Evolutionary conservation across 2,797 vertebrate species (phyloP).

Genomic region (Rhinella marina): DNA sequence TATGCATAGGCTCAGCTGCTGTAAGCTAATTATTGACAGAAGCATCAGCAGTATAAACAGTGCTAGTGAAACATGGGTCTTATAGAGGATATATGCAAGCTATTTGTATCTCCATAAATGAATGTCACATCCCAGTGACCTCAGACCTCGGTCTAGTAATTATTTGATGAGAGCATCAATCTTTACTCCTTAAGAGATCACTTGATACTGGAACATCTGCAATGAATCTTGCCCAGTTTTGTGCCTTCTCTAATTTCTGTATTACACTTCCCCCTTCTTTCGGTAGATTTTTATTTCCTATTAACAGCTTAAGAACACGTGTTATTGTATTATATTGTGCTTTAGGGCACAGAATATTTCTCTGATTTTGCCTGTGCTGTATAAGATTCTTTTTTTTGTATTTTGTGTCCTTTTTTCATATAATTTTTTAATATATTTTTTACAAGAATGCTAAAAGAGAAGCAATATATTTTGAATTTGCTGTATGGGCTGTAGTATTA

Average conservation of each 20-base stretch:
- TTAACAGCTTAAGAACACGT: too few species aligned
- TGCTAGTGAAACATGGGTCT: neutral
- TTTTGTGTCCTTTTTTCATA: too few species aligned
- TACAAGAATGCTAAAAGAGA: too few species aligned
- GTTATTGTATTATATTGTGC: too few species aligned
- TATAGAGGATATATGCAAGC: neutral
- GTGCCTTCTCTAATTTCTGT: neutral
- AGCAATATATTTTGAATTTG: too few species aligned
- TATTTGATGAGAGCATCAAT: conserved; percentile 35
- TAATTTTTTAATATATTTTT: too few species aligned
- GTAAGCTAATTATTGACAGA: neutral
- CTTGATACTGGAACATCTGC: neutral
- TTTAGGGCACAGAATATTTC: too few species aligned
- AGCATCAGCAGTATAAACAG: neutral
- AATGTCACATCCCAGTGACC: conserved; percentile 14
- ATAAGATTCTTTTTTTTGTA: too few species aligned
- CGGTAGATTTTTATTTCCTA: too few species aligned
- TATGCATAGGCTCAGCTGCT: conserved; percentile 34
- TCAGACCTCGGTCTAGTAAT: neutral
- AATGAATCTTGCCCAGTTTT: neutral
- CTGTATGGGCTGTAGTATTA: too few species aligned
- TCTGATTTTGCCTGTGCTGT: too few species aligned
- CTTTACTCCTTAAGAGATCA: conserved; percentile 5
- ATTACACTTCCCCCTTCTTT: neutral
- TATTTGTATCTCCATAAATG: conserved; percentile 25